Conservation (phyloP, 2,113 vertebrate genomes). For the Chlorocebus sabaeus region DNA sequence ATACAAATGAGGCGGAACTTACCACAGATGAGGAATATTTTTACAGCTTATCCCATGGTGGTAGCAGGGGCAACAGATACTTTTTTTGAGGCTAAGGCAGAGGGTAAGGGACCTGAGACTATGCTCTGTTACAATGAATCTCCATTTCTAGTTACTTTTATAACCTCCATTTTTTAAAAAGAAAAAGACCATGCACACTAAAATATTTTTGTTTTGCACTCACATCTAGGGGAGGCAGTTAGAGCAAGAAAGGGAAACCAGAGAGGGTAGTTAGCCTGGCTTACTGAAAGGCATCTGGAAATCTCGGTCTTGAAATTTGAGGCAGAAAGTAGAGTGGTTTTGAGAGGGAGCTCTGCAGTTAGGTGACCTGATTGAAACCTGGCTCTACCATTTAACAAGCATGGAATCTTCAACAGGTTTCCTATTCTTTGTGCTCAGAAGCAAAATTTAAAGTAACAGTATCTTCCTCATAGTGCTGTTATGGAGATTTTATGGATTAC, state of each 20-base stretch:
- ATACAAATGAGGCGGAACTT: background rate
- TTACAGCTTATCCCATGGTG: background rate
- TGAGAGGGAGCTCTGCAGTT: background rate
- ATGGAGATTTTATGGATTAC: background rate
- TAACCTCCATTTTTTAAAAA: background rate
- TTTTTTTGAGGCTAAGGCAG: background rate
- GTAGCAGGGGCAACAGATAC: background rate
- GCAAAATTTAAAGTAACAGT: background rate
- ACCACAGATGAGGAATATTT: background rate
- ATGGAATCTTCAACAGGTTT: background rate
- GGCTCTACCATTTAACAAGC: background rate
- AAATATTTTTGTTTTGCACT: background rate
- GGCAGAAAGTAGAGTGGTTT: too few relatives aligned
- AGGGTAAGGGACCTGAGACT: background rate
- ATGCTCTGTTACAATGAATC: background rate
- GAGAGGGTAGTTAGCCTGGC: background rate
- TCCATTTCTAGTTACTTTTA: background rate
- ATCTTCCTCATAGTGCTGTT: background rate
- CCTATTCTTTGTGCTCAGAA: background rate
- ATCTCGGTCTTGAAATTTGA: background rate
- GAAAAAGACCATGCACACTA: background rate
- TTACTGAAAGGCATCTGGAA: background rate
- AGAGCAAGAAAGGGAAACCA: background rate
- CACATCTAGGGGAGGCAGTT: background rate
- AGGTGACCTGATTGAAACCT: background rate